Percentiles rank a stretch among this genome's conserved stretches.
phyloP scores from a whole-genome alignment of 2,888 invertebrate genomes.

The Pyrochroa serraticornis region DNA sequence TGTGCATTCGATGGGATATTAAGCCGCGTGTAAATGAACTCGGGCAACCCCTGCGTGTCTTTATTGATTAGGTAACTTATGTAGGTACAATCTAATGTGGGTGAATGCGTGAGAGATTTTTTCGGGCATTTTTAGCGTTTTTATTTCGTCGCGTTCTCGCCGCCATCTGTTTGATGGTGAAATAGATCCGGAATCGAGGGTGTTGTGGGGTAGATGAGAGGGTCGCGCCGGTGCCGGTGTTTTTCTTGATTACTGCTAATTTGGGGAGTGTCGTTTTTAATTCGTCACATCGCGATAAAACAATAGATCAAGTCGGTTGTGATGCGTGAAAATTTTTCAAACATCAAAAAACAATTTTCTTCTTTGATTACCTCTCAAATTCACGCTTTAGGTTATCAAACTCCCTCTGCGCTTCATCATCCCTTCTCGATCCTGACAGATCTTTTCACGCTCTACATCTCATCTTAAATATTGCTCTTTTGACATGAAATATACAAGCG shows the following conservation, averaged over 20 bases:
- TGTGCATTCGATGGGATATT: no score
- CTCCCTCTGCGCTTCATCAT: conserved; percentile 36
- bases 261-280: background rate
- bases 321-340: conserved; percentile 32
- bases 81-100: no score
- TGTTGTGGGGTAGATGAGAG: no score
- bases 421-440: conserved; percentile 37
- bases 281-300: background rate
- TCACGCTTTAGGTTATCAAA: conserved; percentile 43
- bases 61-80: no score
- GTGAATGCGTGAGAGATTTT: background rate
- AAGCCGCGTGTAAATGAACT: no score
- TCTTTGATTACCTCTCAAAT: conserved; percentile 45
- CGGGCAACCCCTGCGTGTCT: no score
- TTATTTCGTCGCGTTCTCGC: background rate
- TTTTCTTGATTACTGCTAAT: background rate
- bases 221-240: background rate
- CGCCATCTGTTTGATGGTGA: background rate
- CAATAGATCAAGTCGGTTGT: conserved; percentile 5
- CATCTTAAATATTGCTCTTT: conserved; percentile 39
- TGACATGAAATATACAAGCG: conserved; percentile 31
- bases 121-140: conserved; percentile 3
- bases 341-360: conserved; percentile 44
- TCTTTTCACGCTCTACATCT: conserved; percentile 40
- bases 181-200: no score